These are phyloP conservation scores for Anoncus sp. DNA, from an alignment of 2,888 invertebrate genomes.

Conservation along the genomic window DNA sequence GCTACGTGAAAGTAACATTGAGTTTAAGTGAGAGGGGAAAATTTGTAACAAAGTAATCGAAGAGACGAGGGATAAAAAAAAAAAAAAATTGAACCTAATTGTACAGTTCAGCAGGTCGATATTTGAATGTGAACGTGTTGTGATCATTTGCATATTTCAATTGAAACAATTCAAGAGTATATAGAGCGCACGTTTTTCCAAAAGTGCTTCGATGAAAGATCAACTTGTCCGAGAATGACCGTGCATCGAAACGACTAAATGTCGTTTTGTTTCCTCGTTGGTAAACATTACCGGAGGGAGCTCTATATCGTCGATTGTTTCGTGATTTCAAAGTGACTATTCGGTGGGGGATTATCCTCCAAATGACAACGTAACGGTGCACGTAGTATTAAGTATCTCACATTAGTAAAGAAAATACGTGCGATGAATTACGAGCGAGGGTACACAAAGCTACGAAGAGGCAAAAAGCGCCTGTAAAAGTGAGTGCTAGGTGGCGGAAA, in stretches of 20 bases:
- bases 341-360: conserved; percentile 1
- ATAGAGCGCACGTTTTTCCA: conserved; percentile 17
- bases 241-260: conserved; percentile 25
- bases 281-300: conserved; percentile 14
- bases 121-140: conserved; percentile 35
- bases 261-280: conserved; percentile 29
- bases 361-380: conserved; percentile 59
- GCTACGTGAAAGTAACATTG: conserved; percentile 7
- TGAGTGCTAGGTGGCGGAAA: conserved; percentile 13
- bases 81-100: conserved; percentile 32
- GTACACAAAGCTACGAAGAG: conserved; percentile 29
- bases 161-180: conserved; percentile 17
- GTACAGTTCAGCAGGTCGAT: conserved; percentile 20
- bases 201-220: conserved; percentile 21
- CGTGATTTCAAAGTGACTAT: conserved; percentile 44
- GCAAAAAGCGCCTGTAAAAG: conserved; percentile 11
- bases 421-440: conserved; percentile 35
- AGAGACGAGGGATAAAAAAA: conserved; percentile 41
- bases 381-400: conserved; percentile 56
- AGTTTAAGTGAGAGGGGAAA: neutral
- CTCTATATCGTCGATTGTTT: conserved; percentile 13
- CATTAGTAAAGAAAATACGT: conserved; percentile 46
- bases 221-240: conserved; percentile 4
- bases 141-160: conserved; percentile 38
- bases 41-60: conserved; percentile 39